These are phyloP conservation scores for Colostygia pectinataria DNA, from an alignment of 2,888 invertebrate genomes.

Conservation along the genomic window DNA sequence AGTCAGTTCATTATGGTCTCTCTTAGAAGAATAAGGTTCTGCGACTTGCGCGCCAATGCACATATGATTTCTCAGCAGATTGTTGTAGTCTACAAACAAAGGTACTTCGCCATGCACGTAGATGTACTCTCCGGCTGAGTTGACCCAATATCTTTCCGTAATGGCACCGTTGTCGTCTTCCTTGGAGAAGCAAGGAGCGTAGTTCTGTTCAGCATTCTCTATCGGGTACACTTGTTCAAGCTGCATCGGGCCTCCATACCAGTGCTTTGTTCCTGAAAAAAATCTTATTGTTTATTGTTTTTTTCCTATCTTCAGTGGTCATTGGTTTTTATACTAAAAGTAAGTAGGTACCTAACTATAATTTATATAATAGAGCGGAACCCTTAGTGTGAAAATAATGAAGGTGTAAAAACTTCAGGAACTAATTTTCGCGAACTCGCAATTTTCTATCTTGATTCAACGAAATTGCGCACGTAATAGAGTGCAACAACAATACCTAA, in stretches of 20 bases:
- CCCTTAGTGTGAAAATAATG: too few species aligned
- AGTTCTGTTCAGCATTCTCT: conserved; percentile 74
- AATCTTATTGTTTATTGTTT: not conserved
- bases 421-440: too few species aligned
- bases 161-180: conserved; percentile 82
- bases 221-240: conserved; percentile 84
- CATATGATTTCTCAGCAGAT: conserved; percentile 72
- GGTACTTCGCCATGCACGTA: conserved; percentile 85
- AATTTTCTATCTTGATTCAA: too few species aligned
- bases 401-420: too few species aligned
- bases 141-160: conserved; percentile 88
- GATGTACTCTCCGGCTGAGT: conserved; percentile 86
- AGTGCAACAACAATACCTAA: too few species aligned
- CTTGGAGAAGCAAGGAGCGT: conserved; percentile 81
- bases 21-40: conserved; percentile 76
- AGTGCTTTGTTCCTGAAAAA: conserved; percentile 71
- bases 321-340: too few species aligned
- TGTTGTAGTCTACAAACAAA: conserved; percentile 87
- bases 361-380: too few species aligned
- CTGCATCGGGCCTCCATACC: conserved; percentile 88
- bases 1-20: conserved; percentile 66
- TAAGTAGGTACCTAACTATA: too few species aligned
- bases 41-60: conserved; percentile 83
- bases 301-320: too few species aligned
- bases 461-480: too few species aligned